Conservation (phyloP, 2,888 invertebrate species). For the Caradrina clavipalpis region DNA sequence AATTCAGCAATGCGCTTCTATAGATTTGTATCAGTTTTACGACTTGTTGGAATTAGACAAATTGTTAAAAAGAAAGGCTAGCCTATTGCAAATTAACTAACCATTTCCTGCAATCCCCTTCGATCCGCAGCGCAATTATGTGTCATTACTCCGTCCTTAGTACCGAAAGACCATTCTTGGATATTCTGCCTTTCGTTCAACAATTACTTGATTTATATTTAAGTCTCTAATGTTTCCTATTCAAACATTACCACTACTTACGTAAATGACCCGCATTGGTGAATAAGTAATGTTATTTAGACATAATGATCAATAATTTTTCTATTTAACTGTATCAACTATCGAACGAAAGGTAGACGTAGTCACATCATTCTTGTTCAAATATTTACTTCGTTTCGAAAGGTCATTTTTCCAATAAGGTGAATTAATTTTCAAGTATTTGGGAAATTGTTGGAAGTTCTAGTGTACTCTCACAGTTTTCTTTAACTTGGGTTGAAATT, state of each 20-base stretch:
- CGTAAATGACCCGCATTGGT: slow-evolving; percentile 48
- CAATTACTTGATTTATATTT: slow-evolving; percentile 20
- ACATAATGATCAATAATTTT: slow-evolving; percentile 50
- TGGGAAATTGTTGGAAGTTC: neutral
- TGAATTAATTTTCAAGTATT: too few species aligned
- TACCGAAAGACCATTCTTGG: slow-evolving; percentile 17
- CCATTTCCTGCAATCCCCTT: neutral
- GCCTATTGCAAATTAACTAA: neutral
- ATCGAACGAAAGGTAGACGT: slow-evolving; percentile 11
- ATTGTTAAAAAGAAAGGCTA: neutral
- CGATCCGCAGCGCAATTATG: slow-evolving; percentile 5
- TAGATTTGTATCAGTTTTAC: slow-evolving; percentile 10
- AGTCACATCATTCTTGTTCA: slow-evolving; percentile 10
- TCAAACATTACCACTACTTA: slow-evolving; percentile 30
- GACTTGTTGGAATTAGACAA: neutral
- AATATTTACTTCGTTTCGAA: slow-evolving; percentile 14
- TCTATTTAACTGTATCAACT: slow-evolving; percentile 27
- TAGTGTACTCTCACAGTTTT: neutral
- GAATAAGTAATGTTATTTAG: slow-evolving; percentile 53
- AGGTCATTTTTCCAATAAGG: slow-evolving; percentile 6
- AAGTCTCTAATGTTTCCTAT: slow-evolving; percentile 19
- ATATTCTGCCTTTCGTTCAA: neutral
- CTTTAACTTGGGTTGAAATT: neutral
- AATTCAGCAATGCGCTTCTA: neutral
- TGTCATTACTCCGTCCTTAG: slow-evolving; percentile 7